phyloP scores from a whole-genome alignment of 2,113 vertebrate species.

The Astatotilapia flaviijosephi region DNA sequence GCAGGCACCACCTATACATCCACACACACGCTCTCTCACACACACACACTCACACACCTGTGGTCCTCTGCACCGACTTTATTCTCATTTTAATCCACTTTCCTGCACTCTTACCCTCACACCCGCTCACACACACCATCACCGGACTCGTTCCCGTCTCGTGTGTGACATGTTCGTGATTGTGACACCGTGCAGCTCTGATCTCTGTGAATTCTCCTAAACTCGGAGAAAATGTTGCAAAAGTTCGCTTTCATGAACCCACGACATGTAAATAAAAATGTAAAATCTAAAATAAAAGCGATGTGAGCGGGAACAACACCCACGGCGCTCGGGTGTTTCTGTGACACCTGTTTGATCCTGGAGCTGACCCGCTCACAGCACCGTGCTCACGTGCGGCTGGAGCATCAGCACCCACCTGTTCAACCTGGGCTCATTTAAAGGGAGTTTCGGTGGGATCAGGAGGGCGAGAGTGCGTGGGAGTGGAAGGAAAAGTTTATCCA shows the following conservation, averaged over 20 bases:
- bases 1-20: background rate
- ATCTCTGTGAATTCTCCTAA: background rate
- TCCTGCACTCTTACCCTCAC: background rate
- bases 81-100: background rate
- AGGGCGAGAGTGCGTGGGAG: background rate
- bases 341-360: constrained; percentile 34
- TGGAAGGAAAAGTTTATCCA: background rate
- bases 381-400: background rate
- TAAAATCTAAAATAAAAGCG: background rate
- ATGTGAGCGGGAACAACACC: background rate
- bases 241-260: background rate
- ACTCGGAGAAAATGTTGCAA: background rate
- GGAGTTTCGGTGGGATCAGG: background rate
- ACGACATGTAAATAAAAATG: accelerated
- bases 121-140: background rate
- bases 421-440: background rate
- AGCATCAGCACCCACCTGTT: background rate
- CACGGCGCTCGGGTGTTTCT: background rate
- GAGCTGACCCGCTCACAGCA: background rate
- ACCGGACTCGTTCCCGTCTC: background rate
- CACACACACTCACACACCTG: background rate
- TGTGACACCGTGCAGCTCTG: background rate
- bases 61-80: background rate
- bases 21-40: background rate
- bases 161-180: background rate